phyloP scores from a whole-genome alignment of 2,113 vertebrate species.

The Casuarius casuarius region DNA sequence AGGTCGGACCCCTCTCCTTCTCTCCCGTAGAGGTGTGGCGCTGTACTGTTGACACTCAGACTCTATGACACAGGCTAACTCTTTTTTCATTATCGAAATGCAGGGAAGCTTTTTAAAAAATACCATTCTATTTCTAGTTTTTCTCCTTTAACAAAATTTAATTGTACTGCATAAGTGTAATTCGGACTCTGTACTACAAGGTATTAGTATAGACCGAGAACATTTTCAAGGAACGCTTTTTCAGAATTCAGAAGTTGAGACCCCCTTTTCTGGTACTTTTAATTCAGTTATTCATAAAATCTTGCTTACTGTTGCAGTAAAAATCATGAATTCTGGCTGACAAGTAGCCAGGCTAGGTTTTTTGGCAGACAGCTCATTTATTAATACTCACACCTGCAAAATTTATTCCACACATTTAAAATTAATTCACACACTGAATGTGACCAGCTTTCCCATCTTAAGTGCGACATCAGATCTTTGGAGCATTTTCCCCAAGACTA shows the following conservation, averaged over 20 bases:
- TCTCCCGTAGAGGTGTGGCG: neutral
- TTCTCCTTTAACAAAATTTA: neutral
- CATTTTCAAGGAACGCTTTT: neutral
- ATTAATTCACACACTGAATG: neutral
- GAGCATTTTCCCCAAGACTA: neutral
- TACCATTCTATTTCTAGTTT: neutral
- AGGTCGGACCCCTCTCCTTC: neutral
- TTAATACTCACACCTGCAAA: neutral
- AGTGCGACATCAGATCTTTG: neutral
- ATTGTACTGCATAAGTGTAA: neutral
- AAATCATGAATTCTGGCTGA: neutral
- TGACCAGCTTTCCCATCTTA: neutral
- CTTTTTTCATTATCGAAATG: neutral
- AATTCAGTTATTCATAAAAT: conserved; percentile 6
- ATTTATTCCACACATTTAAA: neutral
- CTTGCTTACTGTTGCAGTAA: neutral
- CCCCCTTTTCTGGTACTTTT: neutral
- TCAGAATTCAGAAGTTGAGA: neutral
- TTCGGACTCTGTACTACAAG: neutral
- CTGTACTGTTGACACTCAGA: neutral
- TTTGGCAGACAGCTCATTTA: conserved; percentile 2
- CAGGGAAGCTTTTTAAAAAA: neutral
- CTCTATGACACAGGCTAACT: neutral
- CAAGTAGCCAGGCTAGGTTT: neutral
- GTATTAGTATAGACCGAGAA: neutral